Conservation (phyloP, 2,888 invertebrate genomes). For the Protonemura montana region DNA sequence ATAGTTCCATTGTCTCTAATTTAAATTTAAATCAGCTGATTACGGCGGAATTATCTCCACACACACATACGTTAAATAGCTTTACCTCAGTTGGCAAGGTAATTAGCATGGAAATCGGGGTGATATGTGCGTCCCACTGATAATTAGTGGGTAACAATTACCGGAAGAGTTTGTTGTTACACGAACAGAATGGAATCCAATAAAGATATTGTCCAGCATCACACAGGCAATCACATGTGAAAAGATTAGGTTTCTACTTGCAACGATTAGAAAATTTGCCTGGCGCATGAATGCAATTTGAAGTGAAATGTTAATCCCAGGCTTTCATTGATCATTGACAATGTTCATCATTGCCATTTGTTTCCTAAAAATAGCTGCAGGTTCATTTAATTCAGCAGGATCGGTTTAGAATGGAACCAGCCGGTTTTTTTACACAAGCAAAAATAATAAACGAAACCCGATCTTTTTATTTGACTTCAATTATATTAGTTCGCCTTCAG, state of each 20-base stretch:
- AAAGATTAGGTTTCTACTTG: background rate
- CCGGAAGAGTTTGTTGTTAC: background rate
- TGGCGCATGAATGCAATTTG: background rate
- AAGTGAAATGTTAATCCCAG: background rate
- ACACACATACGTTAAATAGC: background rate
- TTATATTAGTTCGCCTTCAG: too few species aligned
- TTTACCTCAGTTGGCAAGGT: background rate
- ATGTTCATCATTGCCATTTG: too few species aligned
- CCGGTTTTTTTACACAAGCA: too few species aligned
- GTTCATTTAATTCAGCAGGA: too few species aligned
- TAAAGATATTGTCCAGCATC: background rate
- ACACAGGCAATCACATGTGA: background rate
- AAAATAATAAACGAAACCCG: too few species aligned
- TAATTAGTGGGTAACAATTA: background rate
- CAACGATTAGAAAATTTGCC: background rate
- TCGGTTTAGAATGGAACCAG: too few species aligned
- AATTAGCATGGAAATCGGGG: conserved; percentile 12
- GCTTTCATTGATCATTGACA: background rate
- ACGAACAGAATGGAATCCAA: background rate
- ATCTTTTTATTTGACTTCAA: too few species aligned
- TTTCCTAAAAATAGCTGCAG: too few species aligned
- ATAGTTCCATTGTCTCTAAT: background rate
- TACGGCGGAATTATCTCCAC: background rate
- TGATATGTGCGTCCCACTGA: background rate
- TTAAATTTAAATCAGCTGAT: background rate